Percentiles rank a stretch among this genome's conserved stretches.
Evolutionary conservation across 1,140 invertebrate species (phyloP).

Genomic region (Drosophila bifasciata): DNA sequence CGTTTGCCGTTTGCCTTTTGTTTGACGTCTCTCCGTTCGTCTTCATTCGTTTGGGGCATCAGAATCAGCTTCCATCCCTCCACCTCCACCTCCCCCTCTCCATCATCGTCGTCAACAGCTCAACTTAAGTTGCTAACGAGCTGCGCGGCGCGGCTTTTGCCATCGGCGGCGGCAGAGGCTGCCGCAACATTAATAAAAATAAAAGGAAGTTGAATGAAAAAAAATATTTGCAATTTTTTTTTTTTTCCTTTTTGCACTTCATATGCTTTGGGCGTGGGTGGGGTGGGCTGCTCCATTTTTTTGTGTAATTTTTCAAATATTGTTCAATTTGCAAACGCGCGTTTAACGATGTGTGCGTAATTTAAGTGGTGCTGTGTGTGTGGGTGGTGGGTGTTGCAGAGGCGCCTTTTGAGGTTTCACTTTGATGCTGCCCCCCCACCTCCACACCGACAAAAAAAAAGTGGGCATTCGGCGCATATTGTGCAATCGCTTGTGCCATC

Average conservation of each 20-base stretch:
- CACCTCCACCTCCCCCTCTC: neutral
- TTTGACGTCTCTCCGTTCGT: slow-evolving; percentile 52
- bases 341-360: slow-evolving; percentile 83
- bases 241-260: slow-evolving; percentile 13
- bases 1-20: slow-evolving; percentile 80
- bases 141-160: slow-evolving; percentile 56
- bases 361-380: slow-evolving; percentile 72
- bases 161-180: slow-evolving; percentile 60
- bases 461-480: slow-evolving; percentile 42
- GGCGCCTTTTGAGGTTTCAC: slow-evolving; percentile 66
- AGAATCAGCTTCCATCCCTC: neutral
- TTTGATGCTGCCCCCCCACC: slow-evolving; percentile 59
- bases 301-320: slow-evolving; percentile 82
- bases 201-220: slow-evolving; percentile 16
- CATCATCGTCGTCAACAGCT: slow-evolving; percentile 66
- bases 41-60: slow-evolving; percentile 4
- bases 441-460: neutral
- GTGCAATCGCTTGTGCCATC: slow-evolving; percentile 68
- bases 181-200: slow-evolving; percentile 78
- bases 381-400: slow-evolving; percentile 1
- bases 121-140: slow-evolving; percentile 83
- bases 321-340: slow-evolving; percentile 83
- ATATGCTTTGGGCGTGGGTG: slow-evolving; percentile 10
- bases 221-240: slow-evolving; percentile 39
- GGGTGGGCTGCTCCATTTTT: slow-evolving; percentile 20